Evolutionary conservation across 2,797 vertebrate genomes (phyloP).

Genomic region (Leuciscus waleckii): DNA sequence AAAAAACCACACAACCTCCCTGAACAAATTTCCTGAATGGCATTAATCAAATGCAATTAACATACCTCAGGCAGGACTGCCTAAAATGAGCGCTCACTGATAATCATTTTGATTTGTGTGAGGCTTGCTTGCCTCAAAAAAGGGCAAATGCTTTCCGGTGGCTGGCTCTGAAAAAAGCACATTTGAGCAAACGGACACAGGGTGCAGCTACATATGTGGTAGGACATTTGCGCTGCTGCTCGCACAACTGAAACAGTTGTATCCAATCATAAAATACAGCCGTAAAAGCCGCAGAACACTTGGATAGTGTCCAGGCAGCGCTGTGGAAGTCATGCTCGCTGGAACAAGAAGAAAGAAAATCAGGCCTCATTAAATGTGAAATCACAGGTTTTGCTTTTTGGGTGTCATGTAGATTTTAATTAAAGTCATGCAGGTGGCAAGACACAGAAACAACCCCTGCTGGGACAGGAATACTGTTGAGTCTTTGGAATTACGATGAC

Average conservation of each 20-base stretch:
- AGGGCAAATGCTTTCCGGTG: conserved; percentile 13
- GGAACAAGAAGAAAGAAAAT: conserved; percentile 33
- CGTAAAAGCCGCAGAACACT: conserved; percentile 36
- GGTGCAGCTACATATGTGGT: conserved; percentile 1
- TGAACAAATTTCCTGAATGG: conserved; percentile 8
- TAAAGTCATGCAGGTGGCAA: conserved; percentile 65
- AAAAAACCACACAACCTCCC: conserved; percentile 28
- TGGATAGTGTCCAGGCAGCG: conserved; percentile 37
- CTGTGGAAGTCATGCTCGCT: conserved; percentile 24
- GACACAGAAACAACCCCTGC: conserved; percentile 53
- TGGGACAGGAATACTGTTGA: conserved; percentile 59
- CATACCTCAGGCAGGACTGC: not conserved
- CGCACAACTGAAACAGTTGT: conserved; percentile 28
- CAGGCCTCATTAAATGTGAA: conserved; percentile 42
- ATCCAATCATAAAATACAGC: conserved; percentile 32
- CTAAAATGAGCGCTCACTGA: not conserved
- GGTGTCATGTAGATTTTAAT: conserved; percentile 70
- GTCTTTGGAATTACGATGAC: conserved; percentile 67
- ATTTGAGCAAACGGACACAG: not conserved
- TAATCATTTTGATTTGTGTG: conserved; percentile 22
- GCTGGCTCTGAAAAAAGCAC: conserved; percentile 2
- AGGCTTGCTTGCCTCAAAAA: conserved; percentile 14
- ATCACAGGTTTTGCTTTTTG: conserved; percentile 49
- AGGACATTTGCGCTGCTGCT: not conserved
- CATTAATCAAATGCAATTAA: conserved; percentile 33